Base-by-base conservation (phyloP, 2,797 vertebrate species). In the Hylomyscus alleni region DNA sequence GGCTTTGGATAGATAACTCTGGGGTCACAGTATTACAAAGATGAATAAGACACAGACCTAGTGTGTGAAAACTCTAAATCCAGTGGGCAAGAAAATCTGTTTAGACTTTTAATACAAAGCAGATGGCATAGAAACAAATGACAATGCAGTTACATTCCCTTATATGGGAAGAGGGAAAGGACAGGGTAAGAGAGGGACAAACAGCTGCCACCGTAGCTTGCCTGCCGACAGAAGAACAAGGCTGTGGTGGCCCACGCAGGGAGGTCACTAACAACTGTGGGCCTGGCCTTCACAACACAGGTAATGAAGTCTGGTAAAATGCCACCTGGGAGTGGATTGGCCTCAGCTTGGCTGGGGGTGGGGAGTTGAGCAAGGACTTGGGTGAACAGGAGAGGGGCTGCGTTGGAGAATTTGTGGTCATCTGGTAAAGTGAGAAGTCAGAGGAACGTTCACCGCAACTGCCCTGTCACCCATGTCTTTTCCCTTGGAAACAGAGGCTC, bases 51-150 rank as follows among this genome's bases (percentile, higher is more conserved):
- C 52, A 13, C 5, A 22, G 62, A 60, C 40, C 31, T 65, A 44
- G 52, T 29, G 34, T 88, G 75, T 76, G 88, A 84, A 93, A 90
- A 90, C 40, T 56, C 90, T 40, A 37, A 77, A 56, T 78, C 54
- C 60, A 52, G 14, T 0, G 54, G 40, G 60, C 13, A 80, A 58
- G n/a, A 84, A 52, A 85, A 90, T 69, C 13, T 73, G 44, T 54
- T 56, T 15, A 10, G 58, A 52, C 37, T 34, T 40, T 8, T 50
- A 56, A n/a, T 60, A 60, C 37, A 89, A 77, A 95, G 69, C 47
- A 54, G 94, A 75, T 65, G 24, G 58, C 77, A 34, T 8, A 17
- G 0, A 0, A 3, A 47, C 8, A 0, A 6, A 54, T 11, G 22
- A 0, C 29, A 0, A 1, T 14, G 75, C 47, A 47, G 82, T 50